Evolutionary conservation across 2,888 invertebrate species (phyloP).

Genomic region (Agrilus mali): DNA sequence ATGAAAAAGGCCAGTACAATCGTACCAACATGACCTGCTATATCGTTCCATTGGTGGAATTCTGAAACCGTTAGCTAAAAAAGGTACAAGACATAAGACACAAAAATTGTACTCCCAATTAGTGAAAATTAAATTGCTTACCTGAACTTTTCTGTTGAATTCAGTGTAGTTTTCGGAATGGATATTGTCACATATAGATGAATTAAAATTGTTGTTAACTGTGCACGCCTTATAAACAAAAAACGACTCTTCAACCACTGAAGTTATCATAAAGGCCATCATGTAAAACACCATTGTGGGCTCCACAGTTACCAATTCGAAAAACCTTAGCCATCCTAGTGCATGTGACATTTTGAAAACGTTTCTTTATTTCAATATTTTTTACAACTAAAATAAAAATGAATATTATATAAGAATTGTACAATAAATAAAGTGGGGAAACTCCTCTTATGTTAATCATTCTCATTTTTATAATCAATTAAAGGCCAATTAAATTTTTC

Average conservation of each 20-base stretch:
- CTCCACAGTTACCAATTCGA: constrained; percentile 55
- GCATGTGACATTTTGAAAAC: too few relatives aligned
- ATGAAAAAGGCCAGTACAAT: constrained; percentile 65
- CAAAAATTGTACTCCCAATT: neutral
- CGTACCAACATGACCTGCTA: constrained; percentile 61
- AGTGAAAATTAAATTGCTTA: constrained; percentile 23
- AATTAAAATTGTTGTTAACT: constrained; percentile 56
- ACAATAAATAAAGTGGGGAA: too few relatives aligned
- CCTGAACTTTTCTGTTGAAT: constrained; percentile 57
- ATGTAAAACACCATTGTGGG: constrained; percentile 81
- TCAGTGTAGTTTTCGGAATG: constrained; percentile 41
- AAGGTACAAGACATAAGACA: constrained; percentile 2
- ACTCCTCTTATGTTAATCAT: too few relatives aligned
- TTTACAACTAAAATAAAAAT: too few relatives aligned
- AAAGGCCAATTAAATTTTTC: too few relatives aligned
- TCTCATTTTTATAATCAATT: too few relatives aligned
- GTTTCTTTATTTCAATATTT: too few relatives aligned
- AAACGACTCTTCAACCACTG: constrained; percentile 67
- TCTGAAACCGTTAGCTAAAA: constrained; percentile 55
- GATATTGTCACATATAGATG: constrained; percentile 53
- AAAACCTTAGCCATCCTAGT: neutral
- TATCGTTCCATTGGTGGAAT: constrained; percentile 68
- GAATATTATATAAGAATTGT: too few relatives aligned
- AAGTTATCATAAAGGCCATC: constrained; percentile 75
- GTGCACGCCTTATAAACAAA: constrained; percentile 66